These are phyloP conservation scores for Protonemura montana DNA, from an alignment of 2,888 invertebrate species.

Conservation along the genomic window DNA sequence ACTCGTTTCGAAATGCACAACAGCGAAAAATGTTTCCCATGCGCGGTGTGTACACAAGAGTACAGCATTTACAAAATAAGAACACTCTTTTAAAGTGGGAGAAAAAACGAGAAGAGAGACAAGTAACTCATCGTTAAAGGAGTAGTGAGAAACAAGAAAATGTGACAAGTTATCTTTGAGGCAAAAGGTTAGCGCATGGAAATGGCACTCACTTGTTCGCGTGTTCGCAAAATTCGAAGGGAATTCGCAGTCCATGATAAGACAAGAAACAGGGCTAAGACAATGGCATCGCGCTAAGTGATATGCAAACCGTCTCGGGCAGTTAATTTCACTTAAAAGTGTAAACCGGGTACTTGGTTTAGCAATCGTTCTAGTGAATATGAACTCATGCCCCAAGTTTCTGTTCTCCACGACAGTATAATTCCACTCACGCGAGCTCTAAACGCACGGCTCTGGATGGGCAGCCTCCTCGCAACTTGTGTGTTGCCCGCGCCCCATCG, in stretches of 20 bases:
- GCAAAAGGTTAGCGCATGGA: background rate
- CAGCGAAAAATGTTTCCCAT: conserved; percentile 1
- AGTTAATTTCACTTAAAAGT: conserved; percentile 7
- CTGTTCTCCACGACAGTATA: background rate
- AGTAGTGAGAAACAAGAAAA: background rate
- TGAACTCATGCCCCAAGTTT: background rate
- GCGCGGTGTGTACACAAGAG: background rate
- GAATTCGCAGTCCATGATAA: background rate
- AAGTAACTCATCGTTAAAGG: background rate
- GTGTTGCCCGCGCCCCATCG: background rate
- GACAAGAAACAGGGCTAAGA: too few relatives aligned
- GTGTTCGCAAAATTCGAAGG: background rate
- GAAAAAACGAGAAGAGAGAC: background rate
- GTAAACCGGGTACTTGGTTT: background rate
- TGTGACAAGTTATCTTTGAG: background rate
- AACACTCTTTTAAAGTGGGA: background rate
- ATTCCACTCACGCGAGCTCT: background rate
- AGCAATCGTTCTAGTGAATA: background rate
- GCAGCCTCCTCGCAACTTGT: background rate
- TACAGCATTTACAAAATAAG: background rate
- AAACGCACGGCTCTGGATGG: background rate
- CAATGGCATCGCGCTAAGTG: background rate
- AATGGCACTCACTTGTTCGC: background rate
- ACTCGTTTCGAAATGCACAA: background rate
- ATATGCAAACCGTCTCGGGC: background rate